Percentiles rank a stretch among this genome's conserved stretches.
Evolutionary conservation across 2,113 vertebrate species (phyloP).

Genomic region (Anser brachyrhynchus): DNA sequence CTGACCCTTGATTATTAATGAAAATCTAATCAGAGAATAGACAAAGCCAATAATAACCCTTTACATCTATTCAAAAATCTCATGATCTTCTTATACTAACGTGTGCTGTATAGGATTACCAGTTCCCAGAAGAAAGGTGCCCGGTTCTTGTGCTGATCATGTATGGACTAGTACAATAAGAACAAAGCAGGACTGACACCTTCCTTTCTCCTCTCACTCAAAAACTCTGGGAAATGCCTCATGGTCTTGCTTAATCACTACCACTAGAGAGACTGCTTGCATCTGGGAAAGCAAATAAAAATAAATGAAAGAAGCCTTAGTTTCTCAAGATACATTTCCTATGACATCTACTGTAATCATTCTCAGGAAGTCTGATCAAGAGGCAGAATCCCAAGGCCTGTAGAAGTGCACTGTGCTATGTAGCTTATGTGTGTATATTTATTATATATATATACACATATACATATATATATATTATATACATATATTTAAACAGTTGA

Average conservation of each 20-base stretch:
- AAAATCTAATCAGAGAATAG: neutral
- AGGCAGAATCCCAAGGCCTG: neutral
- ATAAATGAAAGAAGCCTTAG: neutral
- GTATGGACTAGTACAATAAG: accelerated
- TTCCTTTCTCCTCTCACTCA: neutral
- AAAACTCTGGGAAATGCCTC: neutral
- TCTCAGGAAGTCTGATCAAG: neutral
- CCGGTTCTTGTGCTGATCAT: neutral
- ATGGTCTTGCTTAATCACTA: neutral
- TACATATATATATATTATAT: neutral
- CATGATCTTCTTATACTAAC: neutral
- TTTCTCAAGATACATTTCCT: neutral
- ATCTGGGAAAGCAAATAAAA: neutral
- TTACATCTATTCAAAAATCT: neutral
- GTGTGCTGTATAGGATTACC: neutral
- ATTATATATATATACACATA: neutral
- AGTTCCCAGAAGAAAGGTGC: neutral
- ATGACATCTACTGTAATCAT: neutral
- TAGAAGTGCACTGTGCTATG: neutral
- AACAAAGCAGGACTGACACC: neutral
- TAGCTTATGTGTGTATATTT: neutral
- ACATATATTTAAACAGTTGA: neutral
- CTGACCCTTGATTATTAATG: neutral
- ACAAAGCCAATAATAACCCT: neutral
- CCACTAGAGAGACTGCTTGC: neutral